Evolutionary conservation across 2,888 invertebrate genomes (phyloP), one percentile per base, ranked within the genome.

Genomic region (Epinotia nisella): DNA sequence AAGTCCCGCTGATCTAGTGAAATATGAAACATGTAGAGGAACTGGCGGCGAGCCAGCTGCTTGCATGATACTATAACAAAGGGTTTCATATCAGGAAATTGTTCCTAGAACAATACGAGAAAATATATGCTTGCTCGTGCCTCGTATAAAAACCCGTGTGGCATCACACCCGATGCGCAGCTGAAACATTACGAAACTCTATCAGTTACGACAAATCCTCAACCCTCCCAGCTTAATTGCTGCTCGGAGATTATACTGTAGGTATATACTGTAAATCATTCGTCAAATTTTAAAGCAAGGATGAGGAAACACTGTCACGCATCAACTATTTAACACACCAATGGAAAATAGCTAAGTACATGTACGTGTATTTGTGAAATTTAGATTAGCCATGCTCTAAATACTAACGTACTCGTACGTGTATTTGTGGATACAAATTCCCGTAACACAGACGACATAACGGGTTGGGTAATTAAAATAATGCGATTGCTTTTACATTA

Each of bases 81-180:
- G 89, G 87, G 89, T 87, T 89, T 91, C 87, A 90, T 89, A 89
- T 88, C 88, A 89, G 88, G 84, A 90, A 89, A 90, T 88, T 90
- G 88, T 90, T 87, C 85, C 85, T 87, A 89, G 88, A 89, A 90
- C 89, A 90, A 90, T 87, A 83, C 84, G 78, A 83, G 84, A 85
- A 87, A 87, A 87, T 87, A 87, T 85, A 85, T 86, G 74, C 75
- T 60, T 74, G 35, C 35, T 35, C 9, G 35, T 35, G 58, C 83
- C 83, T 83, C 81, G 81, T 81, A 79, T 81, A 80, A 83, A 83
- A 81, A 78, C 80, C 71, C 78, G 77, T 76, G 79, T 79, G 81
- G 77, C 77, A 77, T 77, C 80, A 71, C 78, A 78, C 79, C 55
- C 49, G 10, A 49, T 45, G 49, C 79, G 64, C 51, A 58, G 17